Conservation (phyloP, 2,113 vertebrate genomes). For the Perca flavescens region DNA sequence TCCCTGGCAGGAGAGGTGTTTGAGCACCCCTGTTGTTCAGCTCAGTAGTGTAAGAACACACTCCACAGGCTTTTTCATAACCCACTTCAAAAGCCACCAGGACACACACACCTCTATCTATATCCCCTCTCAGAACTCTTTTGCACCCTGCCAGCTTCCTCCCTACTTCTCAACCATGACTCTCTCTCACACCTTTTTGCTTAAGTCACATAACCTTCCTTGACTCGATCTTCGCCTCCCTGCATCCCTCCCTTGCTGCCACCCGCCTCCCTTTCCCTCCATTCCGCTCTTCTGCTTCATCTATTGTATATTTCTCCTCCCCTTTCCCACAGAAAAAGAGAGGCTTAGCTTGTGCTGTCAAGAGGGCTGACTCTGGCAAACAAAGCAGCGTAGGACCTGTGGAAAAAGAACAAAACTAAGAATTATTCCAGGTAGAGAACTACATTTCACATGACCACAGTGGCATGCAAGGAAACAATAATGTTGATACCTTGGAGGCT, state of each 20-base stretch:
- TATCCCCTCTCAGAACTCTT: conserved; percentile 40
- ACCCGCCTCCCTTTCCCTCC: neutral
- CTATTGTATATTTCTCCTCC: conserved; percentile 17
- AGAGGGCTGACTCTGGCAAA: conserved; percentile 24
- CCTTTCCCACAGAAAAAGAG: conserved; percentile 10
- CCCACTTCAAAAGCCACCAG: conserved; percentile 58
- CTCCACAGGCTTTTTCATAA: conserved; percentile 55
- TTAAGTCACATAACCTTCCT: conserved; percentile 22
- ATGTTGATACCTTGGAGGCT: neutral
- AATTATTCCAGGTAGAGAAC: conserved; percentile 14
- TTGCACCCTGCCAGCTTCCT: conserved; percentile 31
- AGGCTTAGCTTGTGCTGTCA: conserved; percentile 15
- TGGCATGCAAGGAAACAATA: neutral
- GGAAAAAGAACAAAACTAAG: neutral
- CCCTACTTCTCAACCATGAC: neutral
- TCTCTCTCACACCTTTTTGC: conserved; percentile 27
- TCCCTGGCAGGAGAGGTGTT: conserved; percentile 27
- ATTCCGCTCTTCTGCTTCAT: neutral
- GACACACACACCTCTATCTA: conserved; percentile 40
- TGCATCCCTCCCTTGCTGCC: neutral
- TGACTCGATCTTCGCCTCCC: neutral
- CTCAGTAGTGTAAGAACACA: conserved; percentile 45
- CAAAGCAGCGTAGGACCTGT: conserved; percentile 8
- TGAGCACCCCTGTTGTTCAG: conserved; percentile 45
- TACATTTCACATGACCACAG: conserved; percentile 36